Conservation (phyloP, 1,140 invertebrate genomes). For the Nephila pilipes region DNA sequence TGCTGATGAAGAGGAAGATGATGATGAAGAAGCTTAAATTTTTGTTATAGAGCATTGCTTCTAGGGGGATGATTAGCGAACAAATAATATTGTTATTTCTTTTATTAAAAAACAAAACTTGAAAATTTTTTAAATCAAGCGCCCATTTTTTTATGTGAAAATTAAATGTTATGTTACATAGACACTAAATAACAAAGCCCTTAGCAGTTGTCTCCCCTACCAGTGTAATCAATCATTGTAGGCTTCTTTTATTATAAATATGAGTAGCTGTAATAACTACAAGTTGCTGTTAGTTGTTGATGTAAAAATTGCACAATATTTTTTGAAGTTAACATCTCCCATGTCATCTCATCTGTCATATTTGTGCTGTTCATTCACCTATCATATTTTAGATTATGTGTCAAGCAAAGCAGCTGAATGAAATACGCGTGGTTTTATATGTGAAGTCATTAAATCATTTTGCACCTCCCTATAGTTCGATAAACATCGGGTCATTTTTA, state of each 20-base stretch:
- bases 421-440: constrained; percentile 74
- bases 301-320: constrained; percentile 75
- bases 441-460: constrained; percentile 57
- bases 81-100: constrained; percentile 75
- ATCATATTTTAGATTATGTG: constrained; percentile 72
- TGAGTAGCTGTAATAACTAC: constrained; percentile 47
- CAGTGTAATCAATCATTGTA: constrained; percentile 67
- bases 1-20: constrained; percentile 70
- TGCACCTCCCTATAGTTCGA: constrained; percentile 38
- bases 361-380: constrained; percentile 73
- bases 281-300: constrained; percentile 67
- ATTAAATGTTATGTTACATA: constrained; percentile 48
- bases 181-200: neutral
- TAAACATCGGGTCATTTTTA: constrained; percentile 27
- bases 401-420: constrained; percentile 72
- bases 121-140: constrained; percentile 41
- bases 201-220: constrained; percentile 59
- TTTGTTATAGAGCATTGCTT: constrained; percentile 67
- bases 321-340: constrained; percentile 76
- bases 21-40: constrained; percentile 71
- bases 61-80: constrained; percentile 68
- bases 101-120: constrained; percentile 22
- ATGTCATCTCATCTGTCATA: constrained; percentile 75
- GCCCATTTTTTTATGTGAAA: constrained; percentile 23
- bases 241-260: constrained; percentile 46